Base-by-base conservation (phyloP, 2,888 invertebrate genomes). In the Phalera bucephala region DNA sequence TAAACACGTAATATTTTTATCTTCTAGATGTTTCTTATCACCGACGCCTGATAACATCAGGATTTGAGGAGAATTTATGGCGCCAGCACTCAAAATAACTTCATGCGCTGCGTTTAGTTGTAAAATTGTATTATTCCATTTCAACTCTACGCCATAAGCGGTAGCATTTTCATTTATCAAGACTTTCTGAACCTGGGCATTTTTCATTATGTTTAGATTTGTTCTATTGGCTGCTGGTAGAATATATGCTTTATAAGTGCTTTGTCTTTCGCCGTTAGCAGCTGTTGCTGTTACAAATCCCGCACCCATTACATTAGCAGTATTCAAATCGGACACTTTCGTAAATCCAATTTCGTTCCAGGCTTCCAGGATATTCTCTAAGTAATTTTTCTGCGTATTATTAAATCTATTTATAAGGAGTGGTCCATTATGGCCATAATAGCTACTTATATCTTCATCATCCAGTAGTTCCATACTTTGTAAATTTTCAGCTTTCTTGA, bases 1-100 rank as follows among this genome's bases (percentile, higher is more conserved):
- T 3, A 79, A 36, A 0, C 75, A 52, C 0, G 58, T 15, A 7
- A 87, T 78, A 1, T 62, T 66, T 1, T 72, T 57, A 1, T 58
- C 14, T 14, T 13, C n/a, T 0, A 27, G 9, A n/a, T 14, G 13
- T 27, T 14, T 9, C 3, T 27, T 27, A 8, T 8, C 14, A 14
- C 27, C 27, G 3, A 27, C 9, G 1, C 27, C 27, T 14, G 27
- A 27, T 14, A 27, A 27, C 27, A 27, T 27, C 3, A 27, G 14
- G n/a, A n/a, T n/a, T n/a, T n/a, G n/a, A n/a, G n/a, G n/a, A n/a
- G n/a, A n/a, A n/a, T n/a, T n/a, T n/a, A n/a, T n/a, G n/a, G n/a
- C n/a, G n/a, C n/a, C n/a, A n/a, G n/a, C n/a, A n/a, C n/a, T n/a
- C n/a, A n/a, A 13, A n/a, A 27, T 27, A 14, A 27, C 12, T 11